phyloP scores from a whole-genome alignment of 2,113 vertebrate genomes.

The Myrmecophaga tridactyla region DNA sequence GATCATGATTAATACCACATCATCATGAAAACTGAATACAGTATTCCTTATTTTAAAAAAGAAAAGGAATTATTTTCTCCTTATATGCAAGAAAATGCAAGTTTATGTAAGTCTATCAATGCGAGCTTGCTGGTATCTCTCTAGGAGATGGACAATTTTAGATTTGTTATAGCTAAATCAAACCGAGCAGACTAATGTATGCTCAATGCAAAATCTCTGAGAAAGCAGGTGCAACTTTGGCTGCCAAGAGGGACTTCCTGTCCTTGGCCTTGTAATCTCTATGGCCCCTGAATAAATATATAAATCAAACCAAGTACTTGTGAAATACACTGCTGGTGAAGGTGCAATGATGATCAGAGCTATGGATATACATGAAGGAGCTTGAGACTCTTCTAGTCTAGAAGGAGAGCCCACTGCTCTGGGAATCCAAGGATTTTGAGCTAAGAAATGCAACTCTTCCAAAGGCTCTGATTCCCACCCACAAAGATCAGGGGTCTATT shows the following conservation, averaged over 20 bases:
- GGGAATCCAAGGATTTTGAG: background rate
- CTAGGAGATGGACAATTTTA: rapidly evolving
- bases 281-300: background rate
- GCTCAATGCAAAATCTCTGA: background rate
- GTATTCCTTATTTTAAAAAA: background rate
- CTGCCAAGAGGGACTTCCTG: background rate
- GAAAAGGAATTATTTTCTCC: no score
- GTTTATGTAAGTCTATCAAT: rapidly evolving
- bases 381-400: no score
- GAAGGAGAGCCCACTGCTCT: rapidly evolving
- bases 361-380: rapidly evolving
- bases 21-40: rapidly evolving
- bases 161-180: background rate
- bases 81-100: background rate
- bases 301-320: background rate
- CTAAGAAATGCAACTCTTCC: rapidly evolving
- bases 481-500: background rate
- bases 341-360: background rate
- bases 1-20: rapidly evolving
- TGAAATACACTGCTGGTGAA: background rate
- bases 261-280: background rate
- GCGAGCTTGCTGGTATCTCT: background rate
- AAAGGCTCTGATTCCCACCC: background rate
- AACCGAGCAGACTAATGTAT: background rate
- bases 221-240: no score